Evolutionary conservation across 2,113 vertebrate genomes (phyloP).

Genomic region (Rhadina sibilatrix): DNA sequence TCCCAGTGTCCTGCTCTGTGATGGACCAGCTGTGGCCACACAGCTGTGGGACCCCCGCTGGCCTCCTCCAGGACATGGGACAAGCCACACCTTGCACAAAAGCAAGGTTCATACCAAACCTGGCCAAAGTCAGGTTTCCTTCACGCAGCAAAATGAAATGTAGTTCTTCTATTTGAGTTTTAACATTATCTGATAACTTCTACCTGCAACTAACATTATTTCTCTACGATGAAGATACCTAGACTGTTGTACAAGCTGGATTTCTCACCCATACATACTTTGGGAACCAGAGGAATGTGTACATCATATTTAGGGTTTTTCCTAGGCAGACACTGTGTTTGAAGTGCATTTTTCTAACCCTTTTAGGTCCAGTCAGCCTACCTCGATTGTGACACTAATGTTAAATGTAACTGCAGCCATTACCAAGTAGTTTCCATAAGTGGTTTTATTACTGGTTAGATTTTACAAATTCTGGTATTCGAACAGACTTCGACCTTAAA

Average conservation of each 20-base stretch:
- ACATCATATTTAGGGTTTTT: neutral
- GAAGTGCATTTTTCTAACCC: slow-evolving; percentile 20
- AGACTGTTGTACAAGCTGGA: neutral
- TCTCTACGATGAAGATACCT: neutral
- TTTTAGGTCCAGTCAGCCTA: neutral
- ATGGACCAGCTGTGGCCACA: neutral
- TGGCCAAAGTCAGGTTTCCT: neutral
- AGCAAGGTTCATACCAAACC: neutral
- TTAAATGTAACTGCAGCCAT: slow-evolving; percentile 36
- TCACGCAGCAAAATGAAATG: neutral
- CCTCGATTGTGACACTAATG: slow-evolving; percentile 3
- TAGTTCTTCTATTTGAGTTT: neutral
- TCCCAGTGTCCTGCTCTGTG: neutral
- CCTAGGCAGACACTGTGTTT: neutral
- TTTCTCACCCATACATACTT: neutral
- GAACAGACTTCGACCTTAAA: slow-evolving; percentile 80
- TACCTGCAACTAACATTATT: slow-evolving; percentile 17
- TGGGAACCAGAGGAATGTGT: neutral
- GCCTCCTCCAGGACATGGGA: neutral
- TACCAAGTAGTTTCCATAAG: slow-evolving; percentile 75
- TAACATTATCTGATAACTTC: neutral
- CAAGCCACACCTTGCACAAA: neutral
- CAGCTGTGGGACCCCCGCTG: neutral
- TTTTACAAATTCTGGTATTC: slow-evolving; percentile 83
- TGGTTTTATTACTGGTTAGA: slow-evolving; percentile 85